phyloP scores from a whole-genome alignment of 2,797 vertebrate species.

The Lophius americanus region DNA sequence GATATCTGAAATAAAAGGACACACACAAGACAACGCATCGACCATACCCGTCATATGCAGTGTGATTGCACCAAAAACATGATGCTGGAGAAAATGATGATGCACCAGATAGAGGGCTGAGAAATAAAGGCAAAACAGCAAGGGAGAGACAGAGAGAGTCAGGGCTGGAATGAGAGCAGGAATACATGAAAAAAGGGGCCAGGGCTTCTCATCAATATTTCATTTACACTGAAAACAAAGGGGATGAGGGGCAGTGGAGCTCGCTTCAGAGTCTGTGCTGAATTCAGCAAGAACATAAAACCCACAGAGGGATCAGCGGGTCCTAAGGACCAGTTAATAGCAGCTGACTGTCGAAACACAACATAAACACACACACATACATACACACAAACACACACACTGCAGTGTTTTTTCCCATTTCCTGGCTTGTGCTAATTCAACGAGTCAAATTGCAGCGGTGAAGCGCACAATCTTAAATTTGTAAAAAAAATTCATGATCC shows the following conservation, averaged over 20 bases:
- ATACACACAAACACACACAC: conserved; percentile 6
- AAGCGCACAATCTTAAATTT: conserved; percentile 16
- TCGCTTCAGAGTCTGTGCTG: conserved; percentile 34
- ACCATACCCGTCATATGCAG: conserved; percentile 12
- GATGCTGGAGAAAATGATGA: conserved; percentile 18
- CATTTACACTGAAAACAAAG: conserved; percentile 58
- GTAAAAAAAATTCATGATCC: conserved; percentile 25
- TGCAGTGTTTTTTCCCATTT: not conserved
- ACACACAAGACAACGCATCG: conserved; percentile 6
- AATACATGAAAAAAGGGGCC: conserved; percentile 29
- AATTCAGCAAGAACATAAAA: conserved; percentile 62
- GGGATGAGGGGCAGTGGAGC: not conserved
- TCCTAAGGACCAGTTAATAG: conserved; percentile 41
- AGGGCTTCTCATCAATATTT: conserved; percentile 68
- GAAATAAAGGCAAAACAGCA: conserved; percentile 24
- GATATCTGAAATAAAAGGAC: conserved; percentile 13
- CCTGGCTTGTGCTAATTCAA: not conserved
- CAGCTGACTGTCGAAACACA: conserved; percentile 28
- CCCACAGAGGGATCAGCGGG: conserved; percentile 39
- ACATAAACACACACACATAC: conserved; percentile 1
- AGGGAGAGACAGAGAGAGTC: conserved; percentile 23
- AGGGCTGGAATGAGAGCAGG: conserved; percentile 20
- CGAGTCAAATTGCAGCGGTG: conserved; percentile 26
- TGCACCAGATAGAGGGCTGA: not conserved
- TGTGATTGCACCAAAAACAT: conserved; percentile 12